phyloP scores from a whole-genome alignment of 2,113 vertebrate species.

The Sturnira hondurensis region DNA sequence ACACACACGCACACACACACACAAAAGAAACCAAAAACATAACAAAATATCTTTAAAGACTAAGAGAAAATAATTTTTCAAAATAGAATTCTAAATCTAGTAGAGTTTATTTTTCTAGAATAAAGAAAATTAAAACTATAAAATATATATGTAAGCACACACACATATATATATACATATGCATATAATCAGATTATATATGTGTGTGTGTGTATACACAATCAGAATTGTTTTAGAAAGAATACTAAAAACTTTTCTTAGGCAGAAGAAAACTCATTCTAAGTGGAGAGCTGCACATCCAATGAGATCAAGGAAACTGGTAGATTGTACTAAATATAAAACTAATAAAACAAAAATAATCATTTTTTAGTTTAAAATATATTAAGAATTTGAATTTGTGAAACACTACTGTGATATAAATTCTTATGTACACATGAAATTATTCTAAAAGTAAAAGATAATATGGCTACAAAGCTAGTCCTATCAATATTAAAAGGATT shows the following conservation, averaged over 20 bases:
- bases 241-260: not conserved
- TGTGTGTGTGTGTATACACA: too few relatives aligned
- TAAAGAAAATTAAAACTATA: not conserved
- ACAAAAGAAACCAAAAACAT: not conserved
- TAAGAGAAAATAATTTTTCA: not conserved
- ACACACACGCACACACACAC: not conserved
- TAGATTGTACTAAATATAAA: not conserved
- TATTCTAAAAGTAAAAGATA: not conserved
- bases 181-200: too few relatives aligned
- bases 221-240: not conserved
- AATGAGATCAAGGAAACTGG: not conserved
- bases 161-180: too few relatives aligned
- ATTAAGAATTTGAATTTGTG: not conserved
- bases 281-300: not conserved
- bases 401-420: not conserved
- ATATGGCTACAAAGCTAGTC: not conserved
- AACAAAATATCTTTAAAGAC: not conserved
- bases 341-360: not conserved
- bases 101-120: not conserved
- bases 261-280: not conserved
- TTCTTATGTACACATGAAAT: not conserved
- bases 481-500: not conserved
- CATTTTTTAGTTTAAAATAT: not conserved
- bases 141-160: not conserved
- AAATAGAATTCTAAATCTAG: not conserved